phyloP scores from a whole-genome alignment of 2,888 invertebrate species.

The Tetropium fuscum region DNA sequence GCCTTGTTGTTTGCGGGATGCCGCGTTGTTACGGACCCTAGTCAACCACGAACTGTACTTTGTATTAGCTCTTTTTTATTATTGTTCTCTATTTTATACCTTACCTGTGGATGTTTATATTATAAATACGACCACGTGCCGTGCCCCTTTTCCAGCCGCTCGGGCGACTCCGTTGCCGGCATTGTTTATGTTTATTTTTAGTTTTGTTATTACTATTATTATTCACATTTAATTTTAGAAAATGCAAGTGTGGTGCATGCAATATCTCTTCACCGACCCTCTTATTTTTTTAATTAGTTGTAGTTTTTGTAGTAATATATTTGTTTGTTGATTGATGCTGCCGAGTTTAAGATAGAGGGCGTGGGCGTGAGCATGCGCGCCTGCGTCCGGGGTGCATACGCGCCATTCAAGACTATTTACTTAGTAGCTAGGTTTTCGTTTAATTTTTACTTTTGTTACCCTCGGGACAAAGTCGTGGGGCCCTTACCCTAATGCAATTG shows the following conservation, averaged over 20 bases:
- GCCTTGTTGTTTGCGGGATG: constrained; percentile 66
- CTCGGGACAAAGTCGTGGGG: constrained; percentile 42
- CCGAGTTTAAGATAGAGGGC: constrained; percentile 66
- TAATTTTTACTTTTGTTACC: constrained; percentile 39
- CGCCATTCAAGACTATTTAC: constrained; percentile 58
- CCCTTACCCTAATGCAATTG: background rate
- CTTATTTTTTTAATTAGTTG: constrained; percentile 61
- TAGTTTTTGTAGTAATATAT: constrained; percentile 60
- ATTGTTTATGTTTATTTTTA: constrained; percentile 60
- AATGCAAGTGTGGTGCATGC: constrained; percentile 64
- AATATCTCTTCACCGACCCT: constrained; percentile 55
- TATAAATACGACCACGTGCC: constrained; percentile 59
- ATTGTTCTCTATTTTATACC: constrained; percentile 46
- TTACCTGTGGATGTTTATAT: constrained; percentile 47
- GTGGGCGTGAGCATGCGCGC: constrained; percentile 47
- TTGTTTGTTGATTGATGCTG: constrained; percentile 68
- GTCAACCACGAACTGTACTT: constrained; percentile 63
- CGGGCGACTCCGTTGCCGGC: constrained; percentile 46
- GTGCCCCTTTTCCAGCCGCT: constrained; percentile 57
- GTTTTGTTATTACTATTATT: constrained; percentile 50
- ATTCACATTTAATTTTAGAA: constrained; percentile 54
- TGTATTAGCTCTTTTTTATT: constrained; percentile 51
- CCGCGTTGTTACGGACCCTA: constrained; percentile 68
- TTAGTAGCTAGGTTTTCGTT: constrained; percentile 56
- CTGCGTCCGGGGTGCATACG: constrained; percentile 36